Conservation (phyloP, 1,140 invertebrate genomes). For the Zaprionus tsacasi region DNA sequence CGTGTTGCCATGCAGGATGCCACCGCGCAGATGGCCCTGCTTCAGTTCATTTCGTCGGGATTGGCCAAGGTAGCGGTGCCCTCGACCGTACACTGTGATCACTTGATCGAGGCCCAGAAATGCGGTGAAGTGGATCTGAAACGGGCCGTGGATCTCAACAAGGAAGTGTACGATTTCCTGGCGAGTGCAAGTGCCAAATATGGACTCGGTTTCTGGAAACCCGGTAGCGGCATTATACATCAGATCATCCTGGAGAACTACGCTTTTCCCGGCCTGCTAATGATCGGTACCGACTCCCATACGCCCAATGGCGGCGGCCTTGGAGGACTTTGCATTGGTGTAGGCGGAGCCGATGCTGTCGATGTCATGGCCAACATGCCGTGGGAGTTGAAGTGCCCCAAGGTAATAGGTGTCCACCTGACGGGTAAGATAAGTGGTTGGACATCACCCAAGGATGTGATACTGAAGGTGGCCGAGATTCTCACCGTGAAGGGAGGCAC, state of each 20-base stretch:
- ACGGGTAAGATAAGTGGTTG: conserved; percentile 97
- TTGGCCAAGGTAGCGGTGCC: conserved; percentile 97
- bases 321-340: conserved; percentile 98
- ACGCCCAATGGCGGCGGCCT: conserved; percentile 99
- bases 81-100: conserved; percentile 99
- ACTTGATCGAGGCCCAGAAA: conserved; percentile 98
- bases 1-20: conserved; percentile 99
- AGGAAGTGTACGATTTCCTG: conserved; percentile 99
- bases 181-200: conserved; percentile 97
- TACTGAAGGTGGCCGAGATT: conserved; percentile 95
- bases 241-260: conserved; percentile 99
- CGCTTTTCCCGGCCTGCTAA: conserved; percentile 98
- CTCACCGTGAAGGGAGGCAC: conserved; percentile 97
- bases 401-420: conserved; percentile 98
- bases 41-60: conserved; percentile 99
- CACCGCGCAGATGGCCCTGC: conserved; percentile 99
- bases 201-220: conserved; percentile 99
- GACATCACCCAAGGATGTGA: conserved; percentile 99
- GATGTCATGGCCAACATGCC: conserved; percentile 99
- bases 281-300: conserved; percentile 99
- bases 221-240: conserved; percentile 99
- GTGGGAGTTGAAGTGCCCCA: conserved; percentile 99
- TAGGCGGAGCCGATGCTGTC: conserved; percentile 99
- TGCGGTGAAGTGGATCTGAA: conserved; percentile 95
- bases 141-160: conserved; percentile 96